Conservation (phyloP, 2,888 invertebrate species). For the Calephelis perditalis region DNA sequence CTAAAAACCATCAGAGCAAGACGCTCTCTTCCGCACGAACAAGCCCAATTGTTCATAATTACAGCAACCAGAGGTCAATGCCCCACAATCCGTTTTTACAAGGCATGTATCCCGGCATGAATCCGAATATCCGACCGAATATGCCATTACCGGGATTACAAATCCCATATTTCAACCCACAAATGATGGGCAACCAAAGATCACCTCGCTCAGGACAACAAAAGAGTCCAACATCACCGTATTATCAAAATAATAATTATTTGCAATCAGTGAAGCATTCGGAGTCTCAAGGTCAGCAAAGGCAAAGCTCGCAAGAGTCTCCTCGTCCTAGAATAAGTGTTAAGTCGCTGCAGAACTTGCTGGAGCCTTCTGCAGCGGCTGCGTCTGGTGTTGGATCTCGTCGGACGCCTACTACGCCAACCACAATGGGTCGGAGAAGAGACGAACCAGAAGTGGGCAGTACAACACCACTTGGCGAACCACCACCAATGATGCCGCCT, state of each 20-base stretch:
- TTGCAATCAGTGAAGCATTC: constrained; percentile 58
- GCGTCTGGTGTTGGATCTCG: constrained; percentile 66
- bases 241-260: constrained; percentile 66
- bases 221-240: constrained; percentile 65
- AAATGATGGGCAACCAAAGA: constrained; percentile 57
- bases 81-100: constrained; percentile 85
- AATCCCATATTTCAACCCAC: constrained; percentile 64
- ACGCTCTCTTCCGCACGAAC: constrained; percentile 67
- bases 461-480: constrained; percentile 79
- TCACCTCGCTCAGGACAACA: constrained; percentile 84
- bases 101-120: constrained; percentile 62
- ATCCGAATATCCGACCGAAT: constrained; percentile 50
- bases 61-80: constrained; percentile 80
- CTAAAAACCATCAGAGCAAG: constrained; percentile 58
- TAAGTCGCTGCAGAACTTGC: constrained; percentile 79
- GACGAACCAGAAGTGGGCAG: constrained; percentile 82
- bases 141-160: constrained; percentile 59
- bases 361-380: constrained; percentile 74
- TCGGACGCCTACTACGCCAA: constrained; percentile 65
- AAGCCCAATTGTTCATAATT: constrained; percentile 68
- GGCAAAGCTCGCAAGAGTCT: constrained; percentile 56
- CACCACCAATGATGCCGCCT: constrained; percentile 43
- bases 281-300: constrained; percentile 42
- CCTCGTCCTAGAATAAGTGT: constrained; percentile 80
- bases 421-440: constrained; percentile 63